Evolutionary conservation across 1,140 invertebrate genomes (phyloP).

Genomic region (Lepidostoma basale): DNA sequence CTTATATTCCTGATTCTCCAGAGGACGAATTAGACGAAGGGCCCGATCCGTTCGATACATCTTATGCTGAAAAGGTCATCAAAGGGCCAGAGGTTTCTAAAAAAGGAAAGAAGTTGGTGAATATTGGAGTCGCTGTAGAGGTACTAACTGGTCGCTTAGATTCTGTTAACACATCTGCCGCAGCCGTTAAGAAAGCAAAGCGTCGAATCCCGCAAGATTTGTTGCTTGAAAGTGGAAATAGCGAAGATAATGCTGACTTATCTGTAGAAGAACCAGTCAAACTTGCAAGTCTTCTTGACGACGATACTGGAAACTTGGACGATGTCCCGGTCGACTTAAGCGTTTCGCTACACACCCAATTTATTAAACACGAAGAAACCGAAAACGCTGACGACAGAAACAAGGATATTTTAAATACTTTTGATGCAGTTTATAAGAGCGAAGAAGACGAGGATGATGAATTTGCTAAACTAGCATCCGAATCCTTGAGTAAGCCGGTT

Average conservation of each 20-base stretch:
- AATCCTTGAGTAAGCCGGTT: slow-evolving; percentile 68
- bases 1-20: slow-evolving; percentile 84
- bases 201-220: slow-evolving; percentile 69
- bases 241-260: slow-evolving; percentile 49
- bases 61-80: slow-evolving; percentile 82
- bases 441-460: slow-evolving; percentile 73
- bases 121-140: slow-evolving; percentile 82
- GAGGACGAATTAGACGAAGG: slow-evolving; percentile 71
- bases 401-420: slow-evolving; percentile 56
- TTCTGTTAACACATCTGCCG: slow-evolving; percentile 66
- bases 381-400: slow-evolving; percentile 43
- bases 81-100: slow-evolving; percentile 74
- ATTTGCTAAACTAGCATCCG: slow-evolving; percentile 74
- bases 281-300: slow-evolving; percentile 73
- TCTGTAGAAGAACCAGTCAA: slow-evolving; percentile 48
- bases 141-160: slow-evolving; percentile 82
- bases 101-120: slow-evolving; percentile 80
- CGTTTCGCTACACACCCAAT: slow-evolving; percentile 64
- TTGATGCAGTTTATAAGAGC: slow-evolving; percentile 58
- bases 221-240: slow-evolving; percentile 71
- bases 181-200: slow-evolving; percentile 61
- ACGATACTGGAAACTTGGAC: slow-evolving; percentile 69
- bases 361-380: slow-evolving; percentile 55
- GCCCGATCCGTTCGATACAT: slow-evolving; percentile 85
- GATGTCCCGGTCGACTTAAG: slow-evolving; percentile 68